Evolutionary conservation across 2,797 vertebrate genomes (phyloP).

Genomic region (Protosalanx chinensis): DNA sequence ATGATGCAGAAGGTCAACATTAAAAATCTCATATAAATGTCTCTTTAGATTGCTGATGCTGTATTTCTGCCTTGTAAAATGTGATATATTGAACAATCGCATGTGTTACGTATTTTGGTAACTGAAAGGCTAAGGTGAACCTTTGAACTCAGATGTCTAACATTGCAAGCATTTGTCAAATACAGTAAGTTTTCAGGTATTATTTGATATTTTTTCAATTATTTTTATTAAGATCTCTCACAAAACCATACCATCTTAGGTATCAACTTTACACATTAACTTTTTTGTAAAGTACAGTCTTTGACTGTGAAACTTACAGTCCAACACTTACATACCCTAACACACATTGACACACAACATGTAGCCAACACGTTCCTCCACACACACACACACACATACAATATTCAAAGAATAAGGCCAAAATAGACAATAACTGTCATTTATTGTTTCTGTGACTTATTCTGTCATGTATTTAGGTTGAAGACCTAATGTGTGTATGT

Average conservation of each 20-base stretch:
- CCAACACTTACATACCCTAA: constrained; percentile 26
- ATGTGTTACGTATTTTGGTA: too few relatives aligned
- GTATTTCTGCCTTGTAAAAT: too few relatives aligned
- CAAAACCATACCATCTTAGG: constrained; percentile 39
- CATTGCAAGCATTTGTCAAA: not conserved
- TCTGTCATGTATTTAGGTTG: constrained; percentile 6
- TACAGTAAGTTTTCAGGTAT: constrained; percentile 60
- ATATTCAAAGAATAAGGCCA: constrained; percentile 13
- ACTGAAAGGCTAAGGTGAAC: too few relatives aligned
- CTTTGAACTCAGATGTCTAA: not conserved
- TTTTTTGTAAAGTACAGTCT: constrained; percentile 20
- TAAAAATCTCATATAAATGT: not conserved
- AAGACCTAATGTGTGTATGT: constrained; percentile 10
- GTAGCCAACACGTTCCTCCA: not conserved
- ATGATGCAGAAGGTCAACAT: not conserved
- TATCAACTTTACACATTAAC: constrained; percentile 13
- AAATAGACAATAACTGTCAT: not conserved
- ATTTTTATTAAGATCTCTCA: constrained; percentile 44
- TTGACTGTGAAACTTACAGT: constrained; percentile 16
- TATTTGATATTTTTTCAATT: constrained; percentile 59
- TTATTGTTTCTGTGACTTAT: not conserved
- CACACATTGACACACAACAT: constrained; percentile 8
- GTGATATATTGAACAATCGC: too few relatives aligned
- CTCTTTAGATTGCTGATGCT: not conserved
- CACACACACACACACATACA: not conserved